Base-by-base conservation (phyloP, 2,888 invertebrate genomes). In the Monopis laevigella region DNA sequence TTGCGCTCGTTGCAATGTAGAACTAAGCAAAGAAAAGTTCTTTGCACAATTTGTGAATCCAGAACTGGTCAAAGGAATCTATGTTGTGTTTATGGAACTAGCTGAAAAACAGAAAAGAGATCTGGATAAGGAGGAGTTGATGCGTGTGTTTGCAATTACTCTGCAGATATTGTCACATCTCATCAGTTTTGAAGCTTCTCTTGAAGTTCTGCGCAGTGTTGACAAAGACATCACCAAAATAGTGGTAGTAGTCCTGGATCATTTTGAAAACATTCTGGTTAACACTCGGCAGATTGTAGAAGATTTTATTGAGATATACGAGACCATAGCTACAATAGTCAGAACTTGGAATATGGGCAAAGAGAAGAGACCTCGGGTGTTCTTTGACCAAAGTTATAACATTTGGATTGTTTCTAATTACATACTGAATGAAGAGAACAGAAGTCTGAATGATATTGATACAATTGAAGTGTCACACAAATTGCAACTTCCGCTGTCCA, bases 401-500 rank as follows among this genome's bases (percentile, higher is more conserved):
- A 69, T 80, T 51, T 80, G 75, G 74, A 65, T 19, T 10, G 21
- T n/a, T n/a, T n/a, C n/a, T n/a, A n/a, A n/a, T n/a, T n/a, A n/a
- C n/a, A n/a, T n/a, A n/a, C n/a, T n/a, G n/a, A n/a, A n/a, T n/a
- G n/a, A n/a, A n/a, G n/a, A n/a, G n/a, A n/a, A n/a, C n/a, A n/a
- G n/a, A n/a, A n/a, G n/a, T n/a, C n/a, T n/a, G n/a, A n/a, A n/a
- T n/a, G n/a, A n/a, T n/a, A n/a, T n/a, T n/a, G n/a, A n/a, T n/a
- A n/a, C n/a, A n/a, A n/a, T n/a, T n/a, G n/a, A n/a, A n/a, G n/a
- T n/a, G n/a, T n/a, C n/a, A n/a, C n/a, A n/a, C n/a, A n/a, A n/a
- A n/a, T n/a, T n/a, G n/a, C n/a, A n/a, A n/a, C n/a, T n/a, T 6
- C 59, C 64, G 1, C 43, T 77, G 28, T 55, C 65, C 38, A 53